A percentile compares a stretch with the other conserved stretches of the same genome.
Evolutionary conservation across 1,140 invertebrate species (phyloP).

Genomic region (Formica exsecta): DNA sequence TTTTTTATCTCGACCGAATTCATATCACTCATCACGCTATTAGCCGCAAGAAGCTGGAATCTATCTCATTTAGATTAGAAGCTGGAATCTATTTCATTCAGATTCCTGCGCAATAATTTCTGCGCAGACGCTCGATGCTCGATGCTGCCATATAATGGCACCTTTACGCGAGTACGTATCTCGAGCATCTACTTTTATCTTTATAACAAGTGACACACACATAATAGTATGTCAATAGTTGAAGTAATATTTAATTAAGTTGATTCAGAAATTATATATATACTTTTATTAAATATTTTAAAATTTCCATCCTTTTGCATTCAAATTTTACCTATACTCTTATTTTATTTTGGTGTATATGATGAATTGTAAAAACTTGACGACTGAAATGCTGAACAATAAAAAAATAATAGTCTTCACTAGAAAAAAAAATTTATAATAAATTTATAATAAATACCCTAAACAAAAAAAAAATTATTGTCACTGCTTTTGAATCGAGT

Average conservation of each 20-base stretch:
- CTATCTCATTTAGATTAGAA: too few species aligned
- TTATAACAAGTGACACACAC: neutral
- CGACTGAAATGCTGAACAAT: neutral
- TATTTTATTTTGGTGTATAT: conserved; percentile 5
- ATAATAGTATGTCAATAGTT: neutral
- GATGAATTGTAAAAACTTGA: neutral
- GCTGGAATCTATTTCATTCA: too few species aligned
- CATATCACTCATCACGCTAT: too few species aligned
- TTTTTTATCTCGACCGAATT: too few species aligned
- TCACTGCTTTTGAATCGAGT: neutral
- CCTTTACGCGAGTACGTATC: neutral
- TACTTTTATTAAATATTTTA: conserved; percentile 11
- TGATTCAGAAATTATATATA: neutral
- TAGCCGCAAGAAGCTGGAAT: too few species aligned
- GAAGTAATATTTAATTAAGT: conserved; percentile 31
- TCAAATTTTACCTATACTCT: neutral
- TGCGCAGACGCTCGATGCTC: too few species aligned
- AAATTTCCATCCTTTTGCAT: neutral
- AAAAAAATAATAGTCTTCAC: neutral
- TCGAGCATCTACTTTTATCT: conserved; percentile 10
- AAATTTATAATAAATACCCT: neutral
- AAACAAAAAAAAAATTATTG: neutral
- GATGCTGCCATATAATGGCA: too few species aligned
- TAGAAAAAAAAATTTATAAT: neutral
- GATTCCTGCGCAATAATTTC: too few species aligned